Evolutionary conservation across 1,140 invertebrate species (phyloP).

Genomic region (Oncopeltus fasciatus): DNA sequence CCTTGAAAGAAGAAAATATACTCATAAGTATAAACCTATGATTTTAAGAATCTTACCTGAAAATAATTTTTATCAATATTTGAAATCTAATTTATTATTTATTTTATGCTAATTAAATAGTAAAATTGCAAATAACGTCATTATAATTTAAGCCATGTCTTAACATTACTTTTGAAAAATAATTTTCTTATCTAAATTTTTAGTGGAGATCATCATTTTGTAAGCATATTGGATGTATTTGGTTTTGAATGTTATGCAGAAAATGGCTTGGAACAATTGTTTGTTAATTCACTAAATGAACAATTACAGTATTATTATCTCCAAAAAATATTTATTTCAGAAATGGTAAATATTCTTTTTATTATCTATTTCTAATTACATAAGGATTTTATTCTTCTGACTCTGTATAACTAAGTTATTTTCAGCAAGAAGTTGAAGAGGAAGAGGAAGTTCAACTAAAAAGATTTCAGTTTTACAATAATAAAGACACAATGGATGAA

Average conservation of each 20-base stretch:
- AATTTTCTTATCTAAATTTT: conserved; percentile 21
- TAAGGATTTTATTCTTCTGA: conserved; percentile 4
- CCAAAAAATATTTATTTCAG: conserved; percentile 74
- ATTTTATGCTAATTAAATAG: too few species aligned
- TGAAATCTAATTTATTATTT: too few species aligned
- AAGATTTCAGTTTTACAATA: conserved; percentile 67
- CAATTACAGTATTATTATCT: conserved; percentile 80
- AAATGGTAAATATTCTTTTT: conserved; percentile 47
- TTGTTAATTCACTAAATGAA: conserved; percentile 78
- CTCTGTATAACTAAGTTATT: too few species aligned
- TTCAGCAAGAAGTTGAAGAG: conserved; percentile 52
- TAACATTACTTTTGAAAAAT: not conserved
- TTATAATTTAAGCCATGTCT: not conserved
- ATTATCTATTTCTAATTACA: too few species aligned
- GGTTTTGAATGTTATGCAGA: conserved; percentile 80
- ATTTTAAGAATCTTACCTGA: too few species aligned
- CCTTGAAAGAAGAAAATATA: too few species aligned
- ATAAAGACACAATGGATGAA: conserved; percentile 71
- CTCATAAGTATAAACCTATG: too few species aligned
- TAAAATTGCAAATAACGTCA: not conserved
- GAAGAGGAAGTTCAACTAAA: conserved; percentile 65
- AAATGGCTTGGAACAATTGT: conserved; percentile 73
- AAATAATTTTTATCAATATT: too few species aligned
- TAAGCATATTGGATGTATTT: conserved; percentile 71
- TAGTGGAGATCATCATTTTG: conserved; percentile 65